phyloP scores from a whole-genome alignment of 2,113 vertebrate species.

The Nerophis lumbriciformis region DNA sequence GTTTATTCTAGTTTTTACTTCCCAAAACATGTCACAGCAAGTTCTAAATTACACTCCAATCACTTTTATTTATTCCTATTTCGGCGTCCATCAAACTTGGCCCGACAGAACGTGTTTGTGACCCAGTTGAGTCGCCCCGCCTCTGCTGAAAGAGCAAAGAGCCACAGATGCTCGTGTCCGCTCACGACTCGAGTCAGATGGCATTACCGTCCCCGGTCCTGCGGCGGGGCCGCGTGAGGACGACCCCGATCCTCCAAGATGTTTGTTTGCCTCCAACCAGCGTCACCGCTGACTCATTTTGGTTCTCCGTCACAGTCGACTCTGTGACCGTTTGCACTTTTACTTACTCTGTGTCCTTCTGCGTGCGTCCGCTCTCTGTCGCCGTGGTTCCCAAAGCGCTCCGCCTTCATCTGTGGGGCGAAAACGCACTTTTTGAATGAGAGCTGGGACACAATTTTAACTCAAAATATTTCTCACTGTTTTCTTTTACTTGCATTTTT shows the following conservation, averaged over 20 bases:
- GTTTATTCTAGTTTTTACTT: too few species aligned
- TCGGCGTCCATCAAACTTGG: conserved; percentile 11
- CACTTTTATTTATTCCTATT: background rate
- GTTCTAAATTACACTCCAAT: too few species aligned
- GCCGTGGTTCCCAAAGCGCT: background rate
- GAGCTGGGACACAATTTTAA: background rate
- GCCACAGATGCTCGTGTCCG: conserved; percentile 58
- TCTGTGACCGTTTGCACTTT: conserved; percentile 21
- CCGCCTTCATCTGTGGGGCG: conserved; percentile 2
- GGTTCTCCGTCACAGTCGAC: conserved; percentile 28
- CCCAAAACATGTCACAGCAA: too few species aligned
- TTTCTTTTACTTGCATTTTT: too few species aligned
- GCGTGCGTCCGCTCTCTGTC: background rate
- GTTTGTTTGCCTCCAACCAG: conserved; percentile 37
- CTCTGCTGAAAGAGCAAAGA: conserved; percentile 45
- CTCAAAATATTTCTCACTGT: too few species aligned
- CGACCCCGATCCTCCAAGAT: conserved; percentile 34
- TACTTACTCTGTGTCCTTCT: background rate
- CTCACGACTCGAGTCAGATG: conserved; percentile 56
- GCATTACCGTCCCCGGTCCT: conserved; percentile 43
- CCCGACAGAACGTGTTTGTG: conserved; percentile 31
- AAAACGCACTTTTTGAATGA: background rate
- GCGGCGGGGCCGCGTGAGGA: conserved; percentile 31
- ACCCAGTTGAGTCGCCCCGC: conserved; percentile 52
- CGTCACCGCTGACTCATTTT: conserved; percentile 44